Conservation (phyloP, 2,797 vertebrate species). For the Discoglossus pictus region DNA sequence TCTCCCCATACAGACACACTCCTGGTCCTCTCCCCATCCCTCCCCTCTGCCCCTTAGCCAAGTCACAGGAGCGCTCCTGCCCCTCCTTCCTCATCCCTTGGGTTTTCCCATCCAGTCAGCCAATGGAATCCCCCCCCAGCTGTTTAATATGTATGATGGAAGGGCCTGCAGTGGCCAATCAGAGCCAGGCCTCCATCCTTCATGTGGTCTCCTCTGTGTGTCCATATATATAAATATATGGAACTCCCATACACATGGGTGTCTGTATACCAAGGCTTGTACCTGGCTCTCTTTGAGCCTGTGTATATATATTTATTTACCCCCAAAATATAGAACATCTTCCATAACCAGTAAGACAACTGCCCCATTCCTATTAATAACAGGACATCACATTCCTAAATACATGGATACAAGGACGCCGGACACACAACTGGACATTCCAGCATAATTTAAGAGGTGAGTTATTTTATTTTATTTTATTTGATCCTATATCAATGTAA, state of each 20-base stretch:
- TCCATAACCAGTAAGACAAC: no score
- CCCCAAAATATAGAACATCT: no score
- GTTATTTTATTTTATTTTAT: constrained; percentile 1
- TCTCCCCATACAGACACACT: background rate
- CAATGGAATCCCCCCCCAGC: constrained; percentile 56
- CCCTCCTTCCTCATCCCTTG: constrained; percentile 29
- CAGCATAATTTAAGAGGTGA: background rate
- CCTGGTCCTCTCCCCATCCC: constrained; percentile 34
- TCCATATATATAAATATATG: constrained; percentile 50
- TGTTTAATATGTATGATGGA: constrained; percentile 72
- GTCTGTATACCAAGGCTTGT: constrained; percentile 1
- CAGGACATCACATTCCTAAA: background rate
- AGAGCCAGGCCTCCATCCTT: constrained; percentile 38
- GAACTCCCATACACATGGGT: constrained; percentile 46
- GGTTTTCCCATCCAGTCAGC: constrained; percentile 54
- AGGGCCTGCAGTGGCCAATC: constrained; percentile 65
- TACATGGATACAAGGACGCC: no score
- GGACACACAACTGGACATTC: no score
- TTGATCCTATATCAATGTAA: no score
- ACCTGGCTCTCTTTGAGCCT: background rate
- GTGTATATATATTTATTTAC: constrained; percentile 4
- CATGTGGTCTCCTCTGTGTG: constrained; percentile 36
- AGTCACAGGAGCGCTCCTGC: constrained; percentile 40
- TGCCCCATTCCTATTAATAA: background rate
- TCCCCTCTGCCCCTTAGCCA: constrained; percentile 49